Percentiles rank a stretch among this genome's conserved stretches.
These are phyloP conservation scores for Sebastes minor DNA, from an alignment of 2,797 vertebrate species.

Conservation along the genomic window DNA sequence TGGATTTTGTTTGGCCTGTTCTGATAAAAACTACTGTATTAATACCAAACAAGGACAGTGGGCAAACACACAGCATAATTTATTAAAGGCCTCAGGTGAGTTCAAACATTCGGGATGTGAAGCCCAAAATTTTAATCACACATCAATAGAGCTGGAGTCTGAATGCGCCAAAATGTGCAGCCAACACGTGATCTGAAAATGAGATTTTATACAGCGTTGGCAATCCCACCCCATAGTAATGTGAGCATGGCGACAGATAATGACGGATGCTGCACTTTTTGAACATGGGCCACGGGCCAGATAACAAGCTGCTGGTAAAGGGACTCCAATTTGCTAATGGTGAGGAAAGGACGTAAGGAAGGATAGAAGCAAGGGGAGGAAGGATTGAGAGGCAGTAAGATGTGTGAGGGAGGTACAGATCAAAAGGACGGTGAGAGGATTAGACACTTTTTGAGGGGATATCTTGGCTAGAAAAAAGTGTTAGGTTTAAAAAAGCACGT, in stretches of 20 bases:
- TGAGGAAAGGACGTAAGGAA: slow-evolving; percentile 1
- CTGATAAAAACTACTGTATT: not conserved
- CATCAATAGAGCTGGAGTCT: slow-evolving; percentile 15
- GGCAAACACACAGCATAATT: not conserved
- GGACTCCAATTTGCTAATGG: slow-evolving; percentile 28
- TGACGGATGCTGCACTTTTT: slow-evolving; percentile 43
- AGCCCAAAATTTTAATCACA: slow-evolving; percentile 30
- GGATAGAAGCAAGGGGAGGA: not conserved
- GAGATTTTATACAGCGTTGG: slow-evolving; percentile 43
- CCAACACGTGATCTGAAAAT: slow-evolving; percentile 45
- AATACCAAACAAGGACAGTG: not conserved
- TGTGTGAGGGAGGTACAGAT: not conserved
- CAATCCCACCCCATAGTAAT: slow-evolving; percentile 23
- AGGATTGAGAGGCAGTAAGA: not conserved
- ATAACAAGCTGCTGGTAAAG: slow-evolving; percentile 46
- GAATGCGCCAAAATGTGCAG: slow-evolving; percentile 8
- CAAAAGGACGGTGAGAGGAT: not conserved
- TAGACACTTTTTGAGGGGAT: not conserved
- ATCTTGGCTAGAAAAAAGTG: not conserved
- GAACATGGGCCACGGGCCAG: slow-evolving; percentile 21
- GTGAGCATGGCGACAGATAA: slow-evolving; percentile 45
- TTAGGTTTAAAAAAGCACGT: not conserved
- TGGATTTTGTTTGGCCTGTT: not conserved
- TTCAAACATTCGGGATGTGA: slow-evolving; percentile 10
- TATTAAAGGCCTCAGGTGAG: slow-evolving; percentile 34